Percentiles rank a stretch among this genome's conserved stretches.
Conservation (phyloP, 2,888 invertebrate genomes). For the Nyleta sp. region DNA sequence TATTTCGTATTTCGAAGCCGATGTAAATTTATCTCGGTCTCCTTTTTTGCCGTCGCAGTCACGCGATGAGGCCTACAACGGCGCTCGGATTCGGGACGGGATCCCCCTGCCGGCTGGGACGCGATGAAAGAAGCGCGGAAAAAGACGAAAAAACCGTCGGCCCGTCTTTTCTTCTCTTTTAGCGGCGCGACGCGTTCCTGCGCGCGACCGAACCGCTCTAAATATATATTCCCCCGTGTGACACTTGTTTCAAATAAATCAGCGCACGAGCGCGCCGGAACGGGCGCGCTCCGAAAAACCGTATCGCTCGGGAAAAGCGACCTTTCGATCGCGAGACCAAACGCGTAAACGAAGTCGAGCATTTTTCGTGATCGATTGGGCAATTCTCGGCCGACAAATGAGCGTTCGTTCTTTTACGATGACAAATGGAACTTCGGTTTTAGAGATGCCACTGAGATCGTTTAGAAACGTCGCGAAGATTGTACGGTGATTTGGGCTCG, state of each 20-base stretch:
- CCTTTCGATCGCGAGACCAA: neutral
- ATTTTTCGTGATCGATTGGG: neutral
- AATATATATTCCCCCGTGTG: conserved; percentile 77
- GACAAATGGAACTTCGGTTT: too few species aligned
- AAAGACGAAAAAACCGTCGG: conserved; percentile 46
- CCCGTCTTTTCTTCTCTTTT: conserved; percentile 52
- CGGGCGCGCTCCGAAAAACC: conserved; percentile 52
- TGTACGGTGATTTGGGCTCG: too few species aligned
- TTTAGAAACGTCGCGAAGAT: too few species aligned
- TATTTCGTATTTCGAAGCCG: conserved; percentile 58
- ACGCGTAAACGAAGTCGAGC: too few species aligned
- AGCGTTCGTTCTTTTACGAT: too few species aligned
- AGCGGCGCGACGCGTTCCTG: conserved; percentile 46
- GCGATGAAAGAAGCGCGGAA: conserved; percentile 54
- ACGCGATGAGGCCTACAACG: conserved; percentile 52
- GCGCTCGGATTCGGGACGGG: conserved; percentile 43
- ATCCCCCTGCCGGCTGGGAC: conserved; percentile 32
- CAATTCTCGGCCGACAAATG: too few species aligned
- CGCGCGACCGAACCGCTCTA: conserved; percentile 71
- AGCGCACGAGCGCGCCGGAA: conserved; percentile 59
- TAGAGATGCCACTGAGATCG: too few species aligned
- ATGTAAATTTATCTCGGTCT: conserved; percentile 62
- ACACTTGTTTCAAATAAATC: conserved; percentile 81
- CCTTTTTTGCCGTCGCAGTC: conserved; percentile 55
- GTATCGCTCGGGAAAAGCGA: conserved; percentile 38